phyloP scores from a whole-genome alignment of 2,113 vertebrate species.

The Amazona vittata region DNA sequence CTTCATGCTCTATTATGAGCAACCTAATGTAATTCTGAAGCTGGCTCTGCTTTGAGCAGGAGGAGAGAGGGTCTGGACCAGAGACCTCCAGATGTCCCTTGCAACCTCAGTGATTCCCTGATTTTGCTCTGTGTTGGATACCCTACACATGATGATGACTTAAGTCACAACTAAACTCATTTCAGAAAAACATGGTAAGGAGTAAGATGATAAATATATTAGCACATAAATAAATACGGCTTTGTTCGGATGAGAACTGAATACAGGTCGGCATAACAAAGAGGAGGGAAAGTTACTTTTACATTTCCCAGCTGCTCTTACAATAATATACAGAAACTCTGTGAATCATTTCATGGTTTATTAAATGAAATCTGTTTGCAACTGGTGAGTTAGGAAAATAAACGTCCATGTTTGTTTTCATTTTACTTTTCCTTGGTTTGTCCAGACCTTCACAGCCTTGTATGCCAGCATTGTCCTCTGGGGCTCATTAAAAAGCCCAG shows the following conservation, averaged over 20 bases:
- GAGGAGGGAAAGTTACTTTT: slow-evolving; percentile 69
- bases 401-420: slow-evolving; percentile 79
- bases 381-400: slow-evolving; percentile 79
- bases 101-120: not conserved
- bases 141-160: not conserved
- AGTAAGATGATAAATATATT: slow-evolving; percentile 52
- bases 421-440: slow-evolving; percentile 76
- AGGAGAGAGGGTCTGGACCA: not conserved
- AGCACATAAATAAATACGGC: slow-evolving; percentile 67
- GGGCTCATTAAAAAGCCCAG: slow-evolving; percentile 72
- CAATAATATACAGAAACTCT: slow-evolving; percentile 80
- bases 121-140: not conserved
- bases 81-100: not conserved
- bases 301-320: slow-evolving; percentile 76
- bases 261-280: slow-evolving; percentile 52
- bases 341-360: slow-evolving; percentile 83
- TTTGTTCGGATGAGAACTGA: slow-evolving; percentile 61
- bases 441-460: slow-evolving; percentile 70
- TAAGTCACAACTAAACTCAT: not conserved
- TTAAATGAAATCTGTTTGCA: slow-evolving; percentile 80
- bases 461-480: slow-evolving; percentile 71
- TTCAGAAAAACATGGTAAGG: slow-evolving; percentile 11
- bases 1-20: not conserved
- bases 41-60: not conserved
- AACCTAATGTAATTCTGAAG: not conserved